Conservation (phyloP, 2,888 invertebrate genomes). For the Leptarthrus brevirostris region DNA sequence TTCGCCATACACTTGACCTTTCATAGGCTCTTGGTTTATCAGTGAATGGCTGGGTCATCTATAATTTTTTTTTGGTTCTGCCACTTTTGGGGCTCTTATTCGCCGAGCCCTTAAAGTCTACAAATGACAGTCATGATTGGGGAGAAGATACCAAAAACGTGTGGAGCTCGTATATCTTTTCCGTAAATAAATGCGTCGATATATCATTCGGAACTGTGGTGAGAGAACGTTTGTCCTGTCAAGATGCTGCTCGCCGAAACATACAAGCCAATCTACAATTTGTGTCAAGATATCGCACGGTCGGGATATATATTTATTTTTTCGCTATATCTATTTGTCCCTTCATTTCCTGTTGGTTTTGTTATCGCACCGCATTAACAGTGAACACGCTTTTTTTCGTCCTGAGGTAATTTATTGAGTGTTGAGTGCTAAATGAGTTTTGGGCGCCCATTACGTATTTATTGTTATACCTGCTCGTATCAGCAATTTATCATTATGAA, state of each 20-base stretch:
- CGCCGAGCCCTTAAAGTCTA: constrained; percentile 9
- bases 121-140: constrained; percentile 46
- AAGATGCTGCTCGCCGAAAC: constrained; percentile 32
- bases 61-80: constrained; percentile 38
- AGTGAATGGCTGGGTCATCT: constrained; percentile 39
- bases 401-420: no score
- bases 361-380: not conserved
- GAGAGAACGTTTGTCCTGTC: constrained; percentile 17
- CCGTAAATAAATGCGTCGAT: constrained; percentile 37
- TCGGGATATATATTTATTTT: not conserved
- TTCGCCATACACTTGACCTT: constrained; percentile 30
- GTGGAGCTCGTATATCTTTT: constrained; percentile 32
- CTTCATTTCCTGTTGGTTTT: not conserved
- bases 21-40: constrained; percentile 34
- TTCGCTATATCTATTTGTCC: not conserved
- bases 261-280: constrained; percentile 26
- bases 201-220: constrained; percentile 7
- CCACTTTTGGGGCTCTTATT: not conserved
- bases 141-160: constrained; percentile 23
- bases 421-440: no score
- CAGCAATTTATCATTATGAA: no score
- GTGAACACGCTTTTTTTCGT: no score
- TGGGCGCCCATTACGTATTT: no score
- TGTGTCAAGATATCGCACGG: constrained; percentile 24
- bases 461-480: no score